A percentile compares a stretch with the other conserved stretches of the same genome.
Evolutionary conservation across 1,140 invertebrate species (phyloP).

Genomic region (Hylyphantes graminicola): DNA sequence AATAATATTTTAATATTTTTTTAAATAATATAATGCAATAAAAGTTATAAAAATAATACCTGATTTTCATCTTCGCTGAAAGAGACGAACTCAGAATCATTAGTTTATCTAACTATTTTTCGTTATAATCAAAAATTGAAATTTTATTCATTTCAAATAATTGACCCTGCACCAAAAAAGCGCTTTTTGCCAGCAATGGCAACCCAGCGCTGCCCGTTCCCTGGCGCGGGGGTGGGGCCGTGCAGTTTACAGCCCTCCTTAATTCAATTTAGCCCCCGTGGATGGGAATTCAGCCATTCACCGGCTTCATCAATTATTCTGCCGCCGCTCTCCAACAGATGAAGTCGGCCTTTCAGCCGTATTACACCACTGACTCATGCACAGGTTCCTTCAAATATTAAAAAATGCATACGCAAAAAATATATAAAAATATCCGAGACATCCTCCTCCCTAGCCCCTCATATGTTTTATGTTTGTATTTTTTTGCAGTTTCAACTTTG

Average conservation of each 20-base stretch:
- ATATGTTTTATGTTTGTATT: constrained; percentile 51
- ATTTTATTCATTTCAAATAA: neutral
- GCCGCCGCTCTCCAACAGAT: constrained; percentile 53
- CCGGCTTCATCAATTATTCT: constrained; percentile 59
- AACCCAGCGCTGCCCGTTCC: neutral
- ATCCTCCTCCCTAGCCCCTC: neutral
- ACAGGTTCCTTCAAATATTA: constrained; percentile 39
- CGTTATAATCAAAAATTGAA: neutral
- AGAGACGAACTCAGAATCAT: neutral
- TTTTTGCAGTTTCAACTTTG: neutral
- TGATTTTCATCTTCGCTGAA: neutral
- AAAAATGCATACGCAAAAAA: constrained; percentile 15
- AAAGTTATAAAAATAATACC: neutral
- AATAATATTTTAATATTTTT: too few relatives aligned
- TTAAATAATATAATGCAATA: too few relatives aligned
- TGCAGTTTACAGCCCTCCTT: constrained; percentile 58
- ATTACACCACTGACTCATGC: constrained; percentile 58
- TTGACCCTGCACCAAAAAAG: neutral
- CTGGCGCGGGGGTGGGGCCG: constrained; percentile 28
- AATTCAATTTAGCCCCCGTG: constrained; percentile 59
- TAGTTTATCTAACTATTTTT: neutral
- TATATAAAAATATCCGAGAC: constrained; percentile 17
- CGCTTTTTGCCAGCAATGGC: neutral
- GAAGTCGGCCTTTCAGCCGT: constrained; percentile 59
- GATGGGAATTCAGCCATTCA: constrained; percentile 60